Evolutionary conservation across 2,113 vertebrate genomes (phyloP), one percentile per base, ranked within the genome.

Genomic region (Thunnus maccoyii): DNA sequence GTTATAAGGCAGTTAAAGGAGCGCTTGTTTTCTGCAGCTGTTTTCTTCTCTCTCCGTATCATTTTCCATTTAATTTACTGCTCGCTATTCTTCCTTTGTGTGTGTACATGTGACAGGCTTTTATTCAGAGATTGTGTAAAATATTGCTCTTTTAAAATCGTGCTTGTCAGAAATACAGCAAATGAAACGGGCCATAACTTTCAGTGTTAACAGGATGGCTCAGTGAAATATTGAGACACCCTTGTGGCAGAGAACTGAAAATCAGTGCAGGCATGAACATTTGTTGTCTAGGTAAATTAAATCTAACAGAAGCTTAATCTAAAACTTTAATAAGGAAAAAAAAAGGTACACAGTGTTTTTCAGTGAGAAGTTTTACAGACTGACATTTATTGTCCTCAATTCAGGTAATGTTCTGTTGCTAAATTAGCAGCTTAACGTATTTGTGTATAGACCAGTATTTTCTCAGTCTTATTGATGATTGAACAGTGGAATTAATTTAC

Each of bases 141-240:
- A 2, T 17, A 13, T 57, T 55, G 3, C 6, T 69, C 41, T 55
- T 84, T 55, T 58, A 50, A 18, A 60, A 9, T 14, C 8, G 44
- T 71, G 27, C 47, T 41, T 22, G 3, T 71, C 16, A 55, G 50
- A 82, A 66, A 72, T 50, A 47, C 16, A 44, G 18, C 18, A n/a
- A 27, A 13, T 70, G 62, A 63, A 79, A 32, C 11, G 27, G 16
- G 13, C 16, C 12, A 25, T 82, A 61, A 70, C 32, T 46, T 16
- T 69, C 3, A 32, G 46, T 75, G 52, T 58, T 60, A 54, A 83
- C 47, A 51, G 57, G 27, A 47, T 0, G 9, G n/a, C 62, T 55
- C n/a, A 15, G 14, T 68, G 51, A 80, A 70, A 64, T 69, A 65
- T 72, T 63, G 30, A 72, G 10, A 30, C 48, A 27, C 64, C 46